A percentile compares a stretch with the other conserved stretches of the same genome.
These are phyloP conservation scores for Cremastobaeus sp. DNA, from an alignment of 2,888 invertebrate species.

Conservation along the genomic window DNA sequence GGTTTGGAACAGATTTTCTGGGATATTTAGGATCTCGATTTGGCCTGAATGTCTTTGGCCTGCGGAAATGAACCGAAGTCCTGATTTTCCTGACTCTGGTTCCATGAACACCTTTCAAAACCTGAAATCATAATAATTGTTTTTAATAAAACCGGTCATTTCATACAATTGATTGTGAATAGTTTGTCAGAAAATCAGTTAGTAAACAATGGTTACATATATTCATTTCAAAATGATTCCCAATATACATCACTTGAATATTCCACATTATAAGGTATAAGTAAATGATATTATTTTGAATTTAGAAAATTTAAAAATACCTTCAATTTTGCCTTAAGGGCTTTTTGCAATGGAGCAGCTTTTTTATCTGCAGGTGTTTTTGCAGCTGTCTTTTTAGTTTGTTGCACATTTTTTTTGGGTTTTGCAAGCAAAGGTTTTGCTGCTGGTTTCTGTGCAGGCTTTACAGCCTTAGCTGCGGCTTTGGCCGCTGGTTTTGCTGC, in stretches of 20 bases:
- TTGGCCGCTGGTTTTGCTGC: conserved; percentile 73
- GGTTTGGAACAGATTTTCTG: conserved; percentile 94
- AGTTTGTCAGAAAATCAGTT: no score
- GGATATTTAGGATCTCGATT: conserved; percentile 96
- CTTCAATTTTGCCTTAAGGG: conserved; percentile 91
- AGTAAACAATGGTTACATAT: no score
- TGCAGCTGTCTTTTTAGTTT: conserved; percentile 75
- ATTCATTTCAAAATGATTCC: no score
- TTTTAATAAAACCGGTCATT: no score
- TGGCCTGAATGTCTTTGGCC: conserved; percentile 95
- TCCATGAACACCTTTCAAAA: conserved; percentile 94
- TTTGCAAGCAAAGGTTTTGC: conserved; percentile 74
- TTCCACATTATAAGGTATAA: no score
- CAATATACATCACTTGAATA: no score
- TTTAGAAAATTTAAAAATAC: conserved; percentile 79
- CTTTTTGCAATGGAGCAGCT: conserved; percentile 84
- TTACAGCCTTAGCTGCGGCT: conserved; percentile 78
- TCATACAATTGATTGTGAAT: no score
- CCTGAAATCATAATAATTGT: conserved; percentile 82
- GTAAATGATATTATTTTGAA: no score
- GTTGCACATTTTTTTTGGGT: conserved; percentile 80
- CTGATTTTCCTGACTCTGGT: conserved; percentile 93
- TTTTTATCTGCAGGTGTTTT: conserved; percentile 75
- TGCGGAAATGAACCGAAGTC: conserved; percentile 96
- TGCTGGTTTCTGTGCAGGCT: conserved; percentile 72